Base-by-base conservation (phyloP, 2,113 vertebrate genomes). In the Sclerurus mexicanus region DNA sequence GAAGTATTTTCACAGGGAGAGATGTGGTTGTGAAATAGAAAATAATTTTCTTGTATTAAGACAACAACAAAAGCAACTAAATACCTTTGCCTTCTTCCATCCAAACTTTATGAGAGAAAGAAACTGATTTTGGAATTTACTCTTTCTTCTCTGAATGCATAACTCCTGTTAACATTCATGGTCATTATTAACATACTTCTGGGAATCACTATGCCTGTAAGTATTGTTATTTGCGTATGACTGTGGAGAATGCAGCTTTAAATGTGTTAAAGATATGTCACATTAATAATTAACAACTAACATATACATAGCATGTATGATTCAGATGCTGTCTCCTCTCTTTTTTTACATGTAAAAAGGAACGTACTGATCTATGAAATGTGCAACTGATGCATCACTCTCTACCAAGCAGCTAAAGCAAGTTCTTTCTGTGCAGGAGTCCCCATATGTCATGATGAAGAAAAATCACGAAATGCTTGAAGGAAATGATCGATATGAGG, bases 401-500 rank as follows among this genome's bases (percentile, higher is more conserved):
- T 89, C 47, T 84, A 30, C 40, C n/a, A 44, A 94, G 58, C 53
- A 81, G 33, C 78, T 96, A 91, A 96, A 77, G 40, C 75, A 23
- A 44, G 33, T 50, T 98, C 87, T 98, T 95, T 97, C 89, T 72
- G 62, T 96, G 68, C 87, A 99, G 99, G 99, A 99, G 98, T 99
- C 99, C 31, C 99, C 99, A 3, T 99, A 99, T 71, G 99, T 99
- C 68, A 99, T 99, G 99, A 98, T 99, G 97, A 99, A 99, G 98
- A 99, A 99, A 98, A 99, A 99, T 75, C 98, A 99, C 7, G 99
- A 99, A 97, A 98, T 99, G 96, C 99, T 99, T 90, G 98, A 99
- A 81, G 99, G 99, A 96, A 99, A 99, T 80, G 99, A 99, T 58
- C 98, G 99, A 80, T 99, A 99, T 89, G 99, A 99, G 97, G 99